Evolutionary conservation across 2,888 invertebrate genomes (phyloP).

Genomic region (Nudaria mundana): DNA sequence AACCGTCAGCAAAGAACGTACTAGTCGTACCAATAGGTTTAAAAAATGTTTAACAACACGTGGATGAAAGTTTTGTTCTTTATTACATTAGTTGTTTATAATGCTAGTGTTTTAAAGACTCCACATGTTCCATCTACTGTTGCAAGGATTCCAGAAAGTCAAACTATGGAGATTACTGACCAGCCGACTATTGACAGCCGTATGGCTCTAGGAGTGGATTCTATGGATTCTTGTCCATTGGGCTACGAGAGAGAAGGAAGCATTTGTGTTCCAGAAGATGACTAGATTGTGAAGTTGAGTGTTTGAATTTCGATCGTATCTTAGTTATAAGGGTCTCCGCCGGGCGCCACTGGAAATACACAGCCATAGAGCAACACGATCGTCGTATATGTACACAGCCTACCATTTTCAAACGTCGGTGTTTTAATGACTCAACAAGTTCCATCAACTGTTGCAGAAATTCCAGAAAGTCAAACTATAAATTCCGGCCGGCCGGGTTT

Average conservation of each 20-base stretch:
- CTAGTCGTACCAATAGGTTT: neutral
- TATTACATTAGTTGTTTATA: neutral
- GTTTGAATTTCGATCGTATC: too few species aligned
- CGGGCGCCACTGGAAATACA: too few species aligned
- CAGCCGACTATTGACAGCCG: slow-evolving; percentile 15
- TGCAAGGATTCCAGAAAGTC: neutral
- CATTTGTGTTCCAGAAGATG: slow-evolving; percentile 39
- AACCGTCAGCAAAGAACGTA: neutral
- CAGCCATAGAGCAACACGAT: too few species aligned
- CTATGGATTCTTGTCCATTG: slow-evolving; percentile 31
- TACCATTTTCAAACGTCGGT: neutral
- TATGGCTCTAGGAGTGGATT: slow-evolving; percentile 19
- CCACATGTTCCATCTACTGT: neutral
- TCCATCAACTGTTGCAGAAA: neutral
- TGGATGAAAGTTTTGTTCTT: neutral
- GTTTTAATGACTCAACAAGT: neutral
- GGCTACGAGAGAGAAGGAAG: slow-evolving; percentile 33
- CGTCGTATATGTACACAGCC: too few species aligned
- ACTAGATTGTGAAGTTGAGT: slow-evolving; percentile 19
- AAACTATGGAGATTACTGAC: neutral
- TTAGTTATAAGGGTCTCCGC: too few species aligned
- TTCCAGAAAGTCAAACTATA: neutral
- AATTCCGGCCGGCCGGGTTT: too few species aligned
- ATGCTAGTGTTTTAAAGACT: neutral
- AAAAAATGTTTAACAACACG: neutral